phyloP scores from a whole-genome alignment of 2,888 invertebrate species.

The Tridacna gigas region DNA sequence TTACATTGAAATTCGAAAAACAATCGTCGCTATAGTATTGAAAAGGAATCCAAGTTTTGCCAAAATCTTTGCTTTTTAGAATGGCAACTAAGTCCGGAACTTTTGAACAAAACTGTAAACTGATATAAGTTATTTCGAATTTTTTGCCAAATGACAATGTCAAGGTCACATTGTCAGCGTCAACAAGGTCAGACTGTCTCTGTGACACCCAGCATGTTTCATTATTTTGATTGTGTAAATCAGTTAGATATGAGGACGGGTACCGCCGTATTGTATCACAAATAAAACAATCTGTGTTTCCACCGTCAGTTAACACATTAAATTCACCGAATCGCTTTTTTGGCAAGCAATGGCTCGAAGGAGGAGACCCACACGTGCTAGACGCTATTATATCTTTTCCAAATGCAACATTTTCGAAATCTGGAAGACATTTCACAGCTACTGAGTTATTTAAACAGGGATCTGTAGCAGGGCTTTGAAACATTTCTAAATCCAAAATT shows the following conservation, averaged over 20 bases:
- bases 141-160: slow-evolving; percentile 97
- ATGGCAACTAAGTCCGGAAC: slow-evolving; percentile 98
- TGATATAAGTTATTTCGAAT: slow-evolving; percentile 98
- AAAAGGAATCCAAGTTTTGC: slow-evolving; percentile 98
- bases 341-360: slow-evolving; percentile 82
- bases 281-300: slow-evolving; percentile 87
- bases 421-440: slow-evolving; percentile 92
- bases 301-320: not conserved
- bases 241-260: slow-evolving; percentile 93
- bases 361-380: slow-evolving; percentile 94
- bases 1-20: slow-evolving; percentile 94
- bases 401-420: slow-evolving; percentile 99
- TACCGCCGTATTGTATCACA: slow-evolving; percentile 93
- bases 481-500: slow-evolving; percentile 60
- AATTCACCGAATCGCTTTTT: slow-evolving; percentile 77
- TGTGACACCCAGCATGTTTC: slow-evolving; percentile 99
- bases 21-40: slow-evolving; percentile 99
- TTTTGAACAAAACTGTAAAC: slow-evolving; percentile 96
- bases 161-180: slow-evolving; percentile 92
- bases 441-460: slow-evolving; percentile 54
- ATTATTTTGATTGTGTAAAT: slow-evolving; percentile 98
- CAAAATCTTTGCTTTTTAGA: slow-evolving; percentile 98
- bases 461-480: slow-evolving; percentile 56
- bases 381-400: slow-evolving; percentile 92
- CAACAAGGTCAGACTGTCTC: slow-evolving; percentile 89